Percentiles rank a stretch among this genome's conserved stretches.
Evolutionary conservation across 2,113 vertebrate species (phyloP).

Genomic region (Catharus bicknelli): DNA sequence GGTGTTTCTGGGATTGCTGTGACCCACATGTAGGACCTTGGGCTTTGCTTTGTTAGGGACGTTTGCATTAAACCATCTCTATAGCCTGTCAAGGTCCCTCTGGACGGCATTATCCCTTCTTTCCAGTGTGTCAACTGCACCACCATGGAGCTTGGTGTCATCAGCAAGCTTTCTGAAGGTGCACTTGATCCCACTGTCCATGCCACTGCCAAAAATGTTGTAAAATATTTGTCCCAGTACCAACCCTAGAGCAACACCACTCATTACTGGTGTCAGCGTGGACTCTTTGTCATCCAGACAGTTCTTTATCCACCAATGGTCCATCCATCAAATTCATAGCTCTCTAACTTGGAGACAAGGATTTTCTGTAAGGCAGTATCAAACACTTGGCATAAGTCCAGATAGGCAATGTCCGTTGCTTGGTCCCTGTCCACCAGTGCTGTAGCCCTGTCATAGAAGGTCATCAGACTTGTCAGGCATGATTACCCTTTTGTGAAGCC

Average conservation of each 20-base stretch:
- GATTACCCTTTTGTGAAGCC: neutral
- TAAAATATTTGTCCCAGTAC: neutral
- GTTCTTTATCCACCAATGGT: neutral
- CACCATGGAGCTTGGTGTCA: neutral
- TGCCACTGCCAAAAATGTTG: neutral
- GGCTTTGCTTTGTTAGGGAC: neutral
- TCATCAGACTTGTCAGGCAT: neutral
- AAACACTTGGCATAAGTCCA: neutral
- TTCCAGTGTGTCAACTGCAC: neutral
- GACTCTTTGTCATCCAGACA: neutral
- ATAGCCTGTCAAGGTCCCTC: neutral
- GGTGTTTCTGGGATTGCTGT: neutral
- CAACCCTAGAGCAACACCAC: accelerated
- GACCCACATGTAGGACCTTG: neutral
- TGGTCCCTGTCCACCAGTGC: neutral
- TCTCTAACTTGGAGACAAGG: neutral
- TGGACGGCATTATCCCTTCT: neutral
- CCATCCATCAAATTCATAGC: neutral
- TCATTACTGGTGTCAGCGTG: accelerated
- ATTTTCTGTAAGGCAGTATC: neutral
- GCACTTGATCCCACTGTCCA: neutral
- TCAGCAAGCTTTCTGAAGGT: neutral
- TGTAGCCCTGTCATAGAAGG: neutral
- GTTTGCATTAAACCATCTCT: neutral
- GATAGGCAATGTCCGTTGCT: accelerated